Evolutionary conservation across 2,888 invertebrate species (phyloP).

Genomic region (Mimachlamys varia): DNA sequence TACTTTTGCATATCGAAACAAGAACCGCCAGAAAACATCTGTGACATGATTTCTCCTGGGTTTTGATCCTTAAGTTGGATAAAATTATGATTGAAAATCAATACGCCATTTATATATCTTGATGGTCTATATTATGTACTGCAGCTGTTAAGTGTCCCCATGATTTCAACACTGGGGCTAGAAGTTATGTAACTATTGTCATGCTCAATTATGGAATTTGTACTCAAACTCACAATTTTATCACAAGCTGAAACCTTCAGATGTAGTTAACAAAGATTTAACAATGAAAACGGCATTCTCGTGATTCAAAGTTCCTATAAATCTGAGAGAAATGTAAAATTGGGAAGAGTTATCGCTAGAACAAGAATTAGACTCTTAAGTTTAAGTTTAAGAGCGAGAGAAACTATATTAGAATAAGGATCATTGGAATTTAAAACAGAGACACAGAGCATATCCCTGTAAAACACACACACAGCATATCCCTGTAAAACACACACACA

Average conservation of each 20-base stretch:
- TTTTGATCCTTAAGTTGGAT: background rate
- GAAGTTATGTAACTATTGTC: too few relatives aligned
- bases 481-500: too few relatives aligned
- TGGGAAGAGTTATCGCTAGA: background rate
- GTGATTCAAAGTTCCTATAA: background rate
- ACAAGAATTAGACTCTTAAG: background rate
- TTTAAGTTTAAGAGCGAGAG: background rate
- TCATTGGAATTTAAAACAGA: too few relatives aligned
- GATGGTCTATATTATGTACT: background rate
- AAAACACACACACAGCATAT: too few relatives aligned
- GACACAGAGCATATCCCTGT: too few relatives aligned
- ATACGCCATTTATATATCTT: background rate
- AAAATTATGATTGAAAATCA: slow-evolving; percentile 4
- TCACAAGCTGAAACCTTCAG: background rate
- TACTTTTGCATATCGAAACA: background rate
- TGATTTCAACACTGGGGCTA: background rate
- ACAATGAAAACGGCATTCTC: background rate
- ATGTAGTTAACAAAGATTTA: background rate
- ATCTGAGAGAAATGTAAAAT: too few relatives aligned
- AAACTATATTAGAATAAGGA: background rate
- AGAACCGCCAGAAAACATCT: background rate
- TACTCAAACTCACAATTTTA: background rate
- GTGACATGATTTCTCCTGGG: background rate
- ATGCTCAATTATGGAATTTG: background rate
- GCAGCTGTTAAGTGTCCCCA: background rate